Percentiles rank a stretch among this genome's conserved stretches.
Evolutionary conservation across 1,140 invertebrate genomes (phyloP).

Genomic region (Sitodiplosis mosellana): DNA sequence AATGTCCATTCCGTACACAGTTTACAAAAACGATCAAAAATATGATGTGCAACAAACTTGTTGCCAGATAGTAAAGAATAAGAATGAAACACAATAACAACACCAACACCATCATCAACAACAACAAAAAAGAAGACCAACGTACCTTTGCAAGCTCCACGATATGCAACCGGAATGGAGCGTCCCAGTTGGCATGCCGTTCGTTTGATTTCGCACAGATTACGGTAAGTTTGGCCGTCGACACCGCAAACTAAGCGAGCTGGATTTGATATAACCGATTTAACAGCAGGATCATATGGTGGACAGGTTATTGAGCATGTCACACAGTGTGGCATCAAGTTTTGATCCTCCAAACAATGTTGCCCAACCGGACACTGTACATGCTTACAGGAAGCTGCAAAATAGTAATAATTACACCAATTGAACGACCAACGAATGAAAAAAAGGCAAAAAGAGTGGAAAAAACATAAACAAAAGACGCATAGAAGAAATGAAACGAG

Average conservation of each 20-base stretch:
- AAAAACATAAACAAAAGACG: neutral
- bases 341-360: constrained; percentile 70
- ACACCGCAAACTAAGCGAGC: constrained; percentile 58
- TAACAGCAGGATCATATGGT: constrained; percentile 21
- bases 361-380: constrained; percentile 62
- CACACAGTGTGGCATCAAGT: constrained; percentile 66
- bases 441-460: neutral
- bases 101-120: too few relatives aligned
- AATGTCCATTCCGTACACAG: too few relatives aligned
- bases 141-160: constrained; percentile 66
- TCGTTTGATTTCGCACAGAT: constrained; percentile 65
- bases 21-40: too few relatives aligned
- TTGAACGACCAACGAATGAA: neutral
- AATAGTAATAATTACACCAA: constrained; percentile 6
- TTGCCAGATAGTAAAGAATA: too few relatives aligned
- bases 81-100: too few relatives aligned
- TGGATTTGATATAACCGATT: constrained; percentile 25
- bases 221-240: constrained; percentile 72
- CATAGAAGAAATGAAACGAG: too few relatives aligned
- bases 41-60: too few relatives aligned
- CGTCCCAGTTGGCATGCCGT: constrained; percentile 63
- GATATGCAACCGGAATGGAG: constrained; percentile 69
- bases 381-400: constrained; percentile 51
- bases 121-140: constrained; percentile 5
- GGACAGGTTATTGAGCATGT: constrained; percentile 51